Conservation (phyloP, 2,888 invertebrate species). For the Pseudococcus jackbeardsleyi region DNA sequence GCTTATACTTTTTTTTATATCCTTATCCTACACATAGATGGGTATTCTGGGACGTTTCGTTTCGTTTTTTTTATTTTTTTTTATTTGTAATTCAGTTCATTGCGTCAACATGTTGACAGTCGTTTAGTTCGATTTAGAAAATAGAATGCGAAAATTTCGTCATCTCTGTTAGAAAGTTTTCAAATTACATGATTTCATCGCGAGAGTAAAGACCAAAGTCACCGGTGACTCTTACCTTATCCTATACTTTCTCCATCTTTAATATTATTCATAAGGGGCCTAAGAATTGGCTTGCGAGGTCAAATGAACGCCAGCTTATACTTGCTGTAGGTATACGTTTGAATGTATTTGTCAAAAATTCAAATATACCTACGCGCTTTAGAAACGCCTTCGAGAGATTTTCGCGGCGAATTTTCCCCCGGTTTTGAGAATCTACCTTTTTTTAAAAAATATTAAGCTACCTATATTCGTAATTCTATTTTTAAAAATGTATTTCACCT, state of each 20-base stretch:
- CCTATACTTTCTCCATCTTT: background rate
- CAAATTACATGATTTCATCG: conserved; percentile 23
- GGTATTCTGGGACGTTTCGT: background rate
- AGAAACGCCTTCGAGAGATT: too few relatives aligned
- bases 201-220: conserved; percentile 2
- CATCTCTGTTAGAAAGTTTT: background rate
- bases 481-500: too few relatives aligned
- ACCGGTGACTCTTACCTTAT: background rate
- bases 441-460: too few relatives aligned
- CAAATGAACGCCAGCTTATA: background rate
- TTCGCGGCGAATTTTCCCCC: too few relatives aligned
- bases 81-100: conserved; percentile 30
- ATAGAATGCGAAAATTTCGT: conserved; percentile 22
- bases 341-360: background rate
- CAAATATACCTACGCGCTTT: background rate
- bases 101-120: conserved; percentile 8
- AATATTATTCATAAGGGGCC: background rate
- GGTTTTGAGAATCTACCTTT: too few relatives aligned
- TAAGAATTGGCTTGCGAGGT: background rate
- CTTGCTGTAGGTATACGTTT: background rate
- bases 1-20: conserved; percentile 8
- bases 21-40: background rate
- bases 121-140: conserved; percentile 32
- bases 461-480: too few relatives aligned
- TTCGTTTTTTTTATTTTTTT: background rate